These are phyloP conservation scores for Helicoverpa armigera DNA, from an alignment of 1,140 invertebrate genomes.

Conservation along the genomic window DNA sequence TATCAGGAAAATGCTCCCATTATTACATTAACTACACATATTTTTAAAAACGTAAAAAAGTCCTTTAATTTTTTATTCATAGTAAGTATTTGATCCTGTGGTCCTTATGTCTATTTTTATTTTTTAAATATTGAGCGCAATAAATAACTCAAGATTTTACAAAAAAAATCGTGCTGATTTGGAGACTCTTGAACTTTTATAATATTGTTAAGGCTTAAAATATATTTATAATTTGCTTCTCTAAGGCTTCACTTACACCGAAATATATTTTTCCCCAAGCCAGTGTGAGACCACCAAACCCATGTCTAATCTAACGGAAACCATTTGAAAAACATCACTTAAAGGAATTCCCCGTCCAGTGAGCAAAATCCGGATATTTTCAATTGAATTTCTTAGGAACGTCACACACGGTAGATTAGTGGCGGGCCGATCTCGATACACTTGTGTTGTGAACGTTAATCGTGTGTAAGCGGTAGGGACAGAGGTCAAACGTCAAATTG, in stretches of 20 bases:
- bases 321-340: slow-evolving; percentile 74
- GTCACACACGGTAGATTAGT: slow-evolving; percentile 76
- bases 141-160: too few relatives aligned
- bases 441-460: slow-evolving; percentile 67
- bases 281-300: slow-evolving; percentile 14
- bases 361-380: slow-evolving; percentile 70
- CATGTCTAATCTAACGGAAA: slow-evolving; percentile 77
- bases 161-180: too few relatives aligned
- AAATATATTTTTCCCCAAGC: background rate
- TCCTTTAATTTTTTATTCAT: too few relatives aligned
- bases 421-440: slow-evolving; percentile 57
- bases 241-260: background rate
- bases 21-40: too few relatives aligned
- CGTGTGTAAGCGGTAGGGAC: slow-evolving; percentile 70
- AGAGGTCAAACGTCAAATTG: slow-evolving; percentile 27
- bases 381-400: slow-evolving; percentile 78
- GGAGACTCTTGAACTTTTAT: too few relatives aligned
- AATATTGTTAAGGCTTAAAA: too few relatives aligned
- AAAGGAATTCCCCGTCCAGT: slow-evolving; percentile 59
- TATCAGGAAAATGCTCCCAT: too few relatives aligned
- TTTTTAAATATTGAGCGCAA: too few relatives aligned
- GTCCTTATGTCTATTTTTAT: too few relatives aligned
- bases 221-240: too few relatives aligned
- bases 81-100: too few relatives aligned
- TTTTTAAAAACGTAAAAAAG: too few relatives aligned